phyloP scores from a whole-genome alignment of 2,113 vertebrate species.

The Pterocles burchelli region DNA sequence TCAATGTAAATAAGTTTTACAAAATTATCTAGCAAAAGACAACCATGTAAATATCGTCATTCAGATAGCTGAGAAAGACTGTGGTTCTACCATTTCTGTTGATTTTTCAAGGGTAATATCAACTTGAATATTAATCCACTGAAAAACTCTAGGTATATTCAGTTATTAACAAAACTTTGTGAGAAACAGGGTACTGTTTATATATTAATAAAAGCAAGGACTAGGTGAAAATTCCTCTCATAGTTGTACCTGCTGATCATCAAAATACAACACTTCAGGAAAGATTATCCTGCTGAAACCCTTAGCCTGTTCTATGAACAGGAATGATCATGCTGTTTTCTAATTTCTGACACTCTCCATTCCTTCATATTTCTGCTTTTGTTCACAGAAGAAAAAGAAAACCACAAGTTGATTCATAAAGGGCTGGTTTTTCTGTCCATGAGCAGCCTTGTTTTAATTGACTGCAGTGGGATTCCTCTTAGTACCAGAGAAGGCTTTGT shows the following conservation, averaged over 20 bases:
- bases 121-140: neutral
- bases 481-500: neutral
- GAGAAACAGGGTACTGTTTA: neutral
- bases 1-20: neutral
- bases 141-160: neutral
- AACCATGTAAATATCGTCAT: neutral
- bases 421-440: neutral
- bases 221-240: neutral
- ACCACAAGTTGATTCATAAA: neutral
- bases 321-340: neutral
- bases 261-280: neutral
- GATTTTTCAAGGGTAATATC: neutral
- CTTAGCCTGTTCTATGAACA: neutral
- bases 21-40: neutral
- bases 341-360: neutral
- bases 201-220: neutral
- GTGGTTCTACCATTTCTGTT: neutral
- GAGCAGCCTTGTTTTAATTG: constrained; percentile 24
- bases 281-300: neutral
- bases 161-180: neutral
- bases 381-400: neutral
- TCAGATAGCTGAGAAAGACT: neutral
- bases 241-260: neutral
- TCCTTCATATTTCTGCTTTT: neutral
- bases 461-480: constrained; percentile 17